Base-by-base conservation (phyloP, 2,113 vertebrate species). In the Saccopteryx bilineata region DNA sequence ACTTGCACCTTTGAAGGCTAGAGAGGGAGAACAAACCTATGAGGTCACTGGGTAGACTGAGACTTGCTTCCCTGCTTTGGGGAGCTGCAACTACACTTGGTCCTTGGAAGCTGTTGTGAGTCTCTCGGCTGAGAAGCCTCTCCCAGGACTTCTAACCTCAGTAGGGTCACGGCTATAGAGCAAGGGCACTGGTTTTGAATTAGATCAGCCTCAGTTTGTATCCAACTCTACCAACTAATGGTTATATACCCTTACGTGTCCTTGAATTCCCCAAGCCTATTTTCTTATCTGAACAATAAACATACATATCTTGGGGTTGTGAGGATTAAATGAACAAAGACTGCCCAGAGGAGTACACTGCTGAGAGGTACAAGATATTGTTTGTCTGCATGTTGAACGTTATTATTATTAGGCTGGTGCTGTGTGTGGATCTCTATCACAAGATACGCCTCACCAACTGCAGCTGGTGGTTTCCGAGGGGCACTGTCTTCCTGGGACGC, bases 341-440 rank as follows among this genome's bases (percentile, higher is more conserved):
- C 80, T n/a, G 63, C 19, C 48, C 4, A 8, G 60, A 28, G 12
- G 4, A 24, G 60, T 1, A 2, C 80, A 2, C 19, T 15, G 52
- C 7, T 56, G 71, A 28, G 58, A 80, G n/a, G 54, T 4, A 3
- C 28, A 33, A 18, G 31, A 0, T 52, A 17, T 19, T 15, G 5
- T 28, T 46, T 19, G 4, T 50, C 12, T 15, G 0, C 3, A 0
- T 9, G 9, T 1, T 28, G 75, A 33, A 4, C 11, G 2, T 4
- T 4, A 19, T 9, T 24, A 24, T 5, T 5, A 11, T 17, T 9
- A 9, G 9, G 7, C 68, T 79, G 11, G 52, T 2, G 52, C 58
- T 3, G 0, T 19, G 50, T 28, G 52, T 6, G 5, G 15, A 21
- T 48, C 33, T 26, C 0, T 31, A 9, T 33, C 23, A 58, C 1